Percentiles rank a stretch among this genome's conserved stretches.
phyloP scores from a whole-genome alignment of 2,113 vertebrate species.

The Tauraco erythrolophus region DNA sequence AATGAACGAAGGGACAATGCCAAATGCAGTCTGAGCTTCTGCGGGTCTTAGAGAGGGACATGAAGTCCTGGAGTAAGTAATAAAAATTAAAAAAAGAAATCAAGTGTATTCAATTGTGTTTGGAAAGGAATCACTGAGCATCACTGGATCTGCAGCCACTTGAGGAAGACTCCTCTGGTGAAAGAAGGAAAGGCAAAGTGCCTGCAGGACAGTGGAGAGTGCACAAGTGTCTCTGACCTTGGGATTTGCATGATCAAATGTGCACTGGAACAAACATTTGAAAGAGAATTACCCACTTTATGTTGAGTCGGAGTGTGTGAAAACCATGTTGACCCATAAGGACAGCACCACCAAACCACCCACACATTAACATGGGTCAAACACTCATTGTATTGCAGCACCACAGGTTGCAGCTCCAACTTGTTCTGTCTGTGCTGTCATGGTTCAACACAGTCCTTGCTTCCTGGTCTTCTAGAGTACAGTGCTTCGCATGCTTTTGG shows the following conservation, averaged over 20 bases:
- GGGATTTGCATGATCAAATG: neutral
- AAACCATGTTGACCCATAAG: neutral
- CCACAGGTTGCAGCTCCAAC: neutral
- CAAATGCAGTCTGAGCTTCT: neutral
- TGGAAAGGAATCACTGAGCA: neutral
- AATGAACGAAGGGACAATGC: neutral
- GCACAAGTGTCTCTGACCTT: neutral
- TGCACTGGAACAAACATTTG: neutral
- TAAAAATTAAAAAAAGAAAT: neutral
- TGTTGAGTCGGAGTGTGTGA: neutral
- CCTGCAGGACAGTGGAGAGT: neutral
- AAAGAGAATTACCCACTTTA: neutral
- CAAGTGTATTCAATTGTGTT: neutral
- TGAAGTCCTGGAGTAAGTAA: neutral
- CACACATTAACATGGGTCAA: neutral
- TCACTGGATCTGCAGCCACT: neutral
- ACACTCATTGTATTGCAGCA: neutral
- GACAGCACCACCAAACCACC: neutral
- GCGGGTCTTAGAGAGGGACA: neutral
- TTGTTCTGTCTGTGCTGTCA: neutral
- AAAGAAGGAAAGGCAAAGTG: neutral
- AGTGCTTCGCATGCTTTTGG: neutral
- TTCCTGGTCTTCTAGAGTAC: neutral
- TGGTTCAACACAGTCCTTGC: neutral
- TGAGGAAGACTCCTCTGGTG: neutral